Evolutionary conservation across 1,140 invertebrate genomes (phyloP), one percentile per base, ranked within the genome.

Genomic region (Ooceraea biroi): DNA sequence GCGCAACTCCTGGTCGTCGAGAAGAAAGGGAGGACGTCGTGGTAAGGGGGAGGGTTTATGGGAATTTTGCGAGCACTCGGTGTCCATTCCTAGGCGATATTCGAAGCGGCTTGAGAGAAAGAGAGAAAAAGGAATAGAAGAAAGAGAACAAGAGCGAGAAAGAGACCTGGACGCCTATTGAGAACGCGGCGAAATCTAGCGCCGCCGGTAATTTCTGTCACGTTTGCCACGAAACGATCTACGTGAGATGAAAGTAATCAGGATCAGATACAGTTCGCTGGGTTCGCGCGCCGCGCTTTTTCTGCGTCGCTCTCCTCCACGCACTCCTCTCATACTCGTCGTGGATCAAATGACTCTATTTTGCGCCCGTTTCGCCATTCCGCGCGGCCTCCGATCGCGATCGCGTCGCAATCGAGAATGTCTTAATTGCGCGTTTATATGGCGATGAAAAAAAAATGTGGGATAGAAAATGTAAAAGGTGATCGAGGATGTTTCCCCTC

Each of bases 1-100:
- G 22, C 61, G 30, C 61, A 22, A 85, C 63, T 74, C 41, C 44
- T 73, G 63, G 50, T 58, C 85, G 52, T 44, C 41, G 87, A 36
- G 36, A 89, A 83, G 86, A 78, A 85, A 87, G 72, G 58, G 17
- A 30, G 30, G 25, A 50, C 14, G 11, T 19, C 41, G 14, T 36
- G 63, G 25, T 17, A 57, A 57, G 57, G 88, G 61, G 27, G 44
- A 82, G 92, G 89, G 86, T 89, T 92, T 91, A 93, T 92, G 88
- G n/a, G n/a, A 93, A 92, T 93, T 92, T 91, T 88, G 85, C 83
- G 84, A 85, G 68, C 25, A 57, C 76, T 82, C 63, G 44, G 30
- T 27, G 46, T 60, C 65, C 73, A 88, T 91, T 90, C 65, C 86
- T n/a, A n/a, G n/a, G 60, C 44, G 82, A 50, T 63, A 85, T 90